Evolutionary conservation across 2,113 vertebrate species (phyloP).

Genomic region (Pelmatolapia mariae): DNA sequence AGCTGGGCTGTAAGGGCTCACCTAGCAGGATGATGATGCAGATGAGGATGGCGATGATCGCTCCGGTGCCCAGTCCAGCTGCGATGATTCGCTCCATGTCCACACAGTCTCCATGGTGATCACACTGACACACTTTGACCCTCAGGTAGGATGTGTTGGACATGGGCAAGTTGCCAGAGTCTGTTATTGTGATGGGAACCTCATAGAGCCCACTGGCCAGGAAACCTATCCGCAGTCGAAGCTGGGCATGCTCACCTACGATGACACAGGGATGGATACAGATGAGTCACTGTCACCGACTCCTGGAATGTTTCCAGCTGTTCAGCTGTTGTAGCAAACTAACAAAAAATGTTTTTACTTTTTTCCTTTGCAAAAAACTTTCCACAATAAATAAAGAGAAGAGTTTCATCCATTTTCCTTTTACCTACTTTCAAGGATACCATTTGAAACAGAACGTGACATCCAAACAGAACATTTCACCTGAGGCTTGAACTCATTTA

Average conservation of each 20-base stretch:
- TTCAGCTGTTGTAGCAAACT: not conserved
- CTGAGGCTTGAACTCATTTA: not conserved
- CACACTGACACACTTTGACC: slow-evolving; percentile 95
- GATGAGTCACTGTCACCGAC: not conserved
- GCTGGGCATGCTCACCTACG: slow-evolving; percentile 86
- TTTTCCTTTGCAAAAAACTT: not conserved
- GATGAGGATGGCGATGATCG: slow-evolving; percentile 94
- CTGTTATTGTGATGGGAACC: slow-evolving; percentile 90
- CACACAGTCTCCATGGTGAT: slow-evolving; percentile 91
- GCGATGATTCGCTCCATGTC: slow-evolving; percentile 89
- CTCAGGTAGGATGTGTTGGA: slow-evolving; percentile 87
- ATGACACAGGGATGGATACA: not conserved
- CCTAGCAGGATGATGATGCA: slow-evolving; percentile 95
- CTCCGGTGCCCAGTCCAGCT: slow-evolving; percentile 89
- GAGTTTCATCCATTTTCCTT: not conserved
- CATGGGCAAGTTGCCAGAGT: slow-evolving; percentile 92
- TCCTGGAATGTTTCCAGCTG: not conserved
- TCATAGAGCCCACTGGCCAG: slow-evolving; percentile 90
- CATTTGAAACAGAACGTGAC: not conserved
- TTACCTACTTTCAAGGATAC: not conserved
- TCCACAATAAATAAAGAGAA: not conserved
- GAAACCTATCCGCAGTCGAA: slow-evolving; percentile 83
- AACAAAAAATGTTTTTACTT: not conserved
- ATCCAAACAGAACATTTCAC: not conserved
- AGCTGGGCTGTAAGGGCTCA: slow-evolving; percentile 56